Base-by-base conservation (phyloP, 2,797 vertebrate genomes). In the Chanos chanos region DNA sequence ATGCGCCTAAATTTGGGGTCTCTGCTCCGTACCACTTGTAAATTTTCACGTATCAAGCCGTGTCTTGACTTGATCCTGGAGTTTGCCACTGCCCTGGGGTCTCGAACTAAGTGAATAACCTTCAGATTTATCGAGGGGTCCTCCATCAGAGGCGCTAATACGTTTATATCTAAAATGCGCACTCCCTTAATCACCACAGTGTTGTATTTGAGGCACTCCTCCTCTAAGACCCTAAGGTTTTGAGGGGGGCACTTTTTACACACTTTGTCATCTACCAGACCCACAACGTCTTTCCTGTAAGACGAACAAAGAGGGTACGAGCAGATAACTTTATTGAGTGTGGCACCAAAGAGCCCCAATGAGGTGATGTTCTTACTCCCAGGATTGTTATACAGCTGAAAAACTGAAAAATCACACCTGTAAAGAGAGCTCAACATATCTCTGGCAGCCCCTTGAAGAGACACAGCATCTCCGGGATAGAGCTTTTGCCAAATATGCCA, bases 401-500 rank as follows among this genome's bases (percentile, higher is more conserved):
- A 98, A 72, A 97, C 93, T 0, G 96, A 97, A 68, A 99, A 87
- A 70, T 99, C 97, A 54, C 97, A 99, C 79, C 92, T 92, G 77
- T 96, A 98, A 18, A 99, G 84, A 41, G 95, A 94, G 79, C 91
- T 94, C 25, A 99, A 87, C 94, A 98, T 97, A 86, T 99, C 97
- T 65, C 97, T 86, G 62, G 94, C 94, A 0, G 97, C 97, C 49
- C 97, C 97, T 62, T 99, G 97, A 63, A 99, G 87, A 37, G 95
- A 96, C 24, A 97, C 91, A 0, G 97, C 97, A 0, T 98, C 97
- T 0, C 94, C 94, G 0, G 97, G 97, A 83, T 99, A 99, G 68
- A 99, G 85, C 71, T 98, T 98, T 82, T 99, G 95, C 96, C 96
- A 99, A 80, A 99, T 95, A 73, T 99, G 96, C 96, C 96, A 99